Percentiles rank a stretch among this genome's conserved stretches.
Evolutionary conservation across 2,797 vertebrate species (phyloP).

Genomic region (Spizella passerina): DNA sequence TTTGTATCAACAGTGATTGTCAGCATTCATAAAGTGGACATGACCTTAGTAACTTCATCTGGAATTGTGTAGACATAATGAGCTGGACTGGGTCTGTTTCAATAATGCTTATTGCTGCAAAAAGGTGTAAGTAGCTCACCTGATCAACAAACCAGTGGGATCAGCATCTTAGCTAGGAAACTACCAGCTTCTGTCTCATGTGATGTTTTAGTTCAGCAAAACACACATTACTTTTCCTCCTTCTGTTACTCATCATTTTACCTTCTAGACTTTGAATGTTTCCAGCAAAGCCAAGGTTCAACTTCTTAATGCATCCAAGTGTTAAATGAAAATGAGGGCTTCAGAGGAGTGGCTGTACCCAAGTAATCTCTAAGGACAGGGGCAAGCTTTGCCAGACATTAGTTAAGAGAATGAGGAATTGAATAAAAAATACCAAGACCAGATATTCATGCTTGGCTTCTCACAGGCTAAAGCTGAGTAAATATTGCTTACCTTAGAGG

Average conservation of each 20-base stretch:
- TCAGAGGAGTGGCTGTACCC: background rate
- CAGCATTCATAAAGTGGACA: background rate
- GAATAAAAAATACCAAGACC: background rate
- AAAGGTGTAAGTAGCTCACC: background rate
- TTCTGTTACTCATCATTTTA: background rate
- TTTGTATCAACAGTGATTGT: background rate
- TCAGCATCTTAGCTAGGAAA: background rate
- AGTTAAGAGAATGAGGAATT: background rate
- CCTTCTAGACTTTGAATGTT: background rate
- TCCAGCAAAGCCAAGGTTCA: background rate
- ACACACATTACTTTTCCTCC: background rate
- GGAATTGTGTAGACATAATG: background rate
- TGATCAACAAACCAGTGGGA: background rate
- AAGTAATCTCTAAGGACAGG: background rate
- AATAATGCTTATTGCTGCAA: background rate
- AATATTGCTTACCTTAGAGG: background rate
- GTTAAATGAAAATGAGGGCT: background rate
- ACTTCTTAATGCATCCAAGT: background rate
- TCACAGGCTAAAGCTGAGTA: background rate
- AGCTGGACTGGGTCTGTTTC: background rate
- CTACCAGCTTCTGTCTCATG: background rate
- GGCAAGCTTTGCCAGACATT: background rate
- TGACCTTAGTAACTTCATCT: background rate
- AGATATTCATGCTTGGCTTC: background rate
- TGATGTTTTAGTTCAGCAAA: background rate